Evolutionary conservation across 2,888 invertebrate genomes (phyloP).

Genomic region (Melanophora roralis): DNA sequence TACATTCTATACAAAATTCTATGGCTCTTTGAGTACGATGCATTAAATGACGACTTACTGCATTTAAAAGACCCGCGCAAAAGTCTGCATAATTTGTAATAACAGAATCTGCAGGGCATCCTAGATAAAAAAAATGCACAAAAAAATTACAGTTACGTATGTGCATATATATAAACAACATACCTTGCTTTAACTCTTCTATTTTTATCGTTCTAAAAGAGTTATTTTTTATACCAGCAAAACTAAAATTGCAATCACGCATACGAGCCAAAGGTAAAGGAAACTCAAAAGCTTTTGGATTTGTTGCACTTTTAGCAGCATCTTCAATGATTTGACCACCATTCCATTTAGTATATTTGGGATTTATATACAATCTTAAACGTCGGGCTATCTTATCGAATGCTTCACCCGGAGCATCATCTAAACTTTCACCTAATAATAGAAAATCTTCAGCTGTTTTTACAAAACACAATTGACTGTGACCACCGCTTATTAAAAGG

Average conservation of each 20-base stretch:
- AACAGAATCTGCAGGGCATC: constrained; percentile 82
- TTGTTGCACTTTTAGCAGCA: constrained; percentile 83
- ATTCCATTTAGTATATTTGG: constrained; percentile 81
- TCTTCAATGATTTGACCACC: constrained; percentile 93
- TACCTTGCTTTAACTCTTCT: constrained; percentile 79
- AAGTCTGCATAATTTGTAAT: constrained; percentile 88
- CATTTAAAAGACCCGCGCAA: constrained; percentile 90
- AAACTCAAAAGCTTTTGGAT: constrained; percentile 83
- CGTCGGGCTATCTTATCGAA: constrained; percentile 95
- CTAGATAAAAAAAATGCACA: constrained; percentile 66
- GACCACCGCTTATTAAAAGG: constrained; percentile 94
- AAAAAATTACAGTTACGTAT: neutral
- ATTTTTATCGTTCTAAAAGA: constrained; percentile 78
- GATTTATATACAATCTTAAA: constrained; percentile 87
- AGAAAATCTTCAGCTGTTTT: constrained; percentile 85
- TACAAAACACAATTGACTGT: constrained; percentile 89
- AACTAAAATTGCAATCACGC: constrained; percentile 93
- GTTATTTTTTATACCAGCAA: constrained; percentile 87
- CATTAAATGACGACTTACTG: constrained; percentile 86
- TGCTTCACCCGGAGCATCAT: constrained; percentile 95
- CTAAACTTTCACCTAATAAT: constrained; percentile 86
- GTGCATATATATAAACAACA: neutral
- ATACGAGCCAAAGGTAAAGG: constrained; percentile 81
- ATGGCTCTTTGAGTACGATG: constrained; percentile 90
- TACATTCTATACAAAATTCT: constrained; percentile 81